Evolutionary conservation across 2,888 invertebrate species (phyloP).

Genomic region (Lasioglossum marginatum): DNA sequence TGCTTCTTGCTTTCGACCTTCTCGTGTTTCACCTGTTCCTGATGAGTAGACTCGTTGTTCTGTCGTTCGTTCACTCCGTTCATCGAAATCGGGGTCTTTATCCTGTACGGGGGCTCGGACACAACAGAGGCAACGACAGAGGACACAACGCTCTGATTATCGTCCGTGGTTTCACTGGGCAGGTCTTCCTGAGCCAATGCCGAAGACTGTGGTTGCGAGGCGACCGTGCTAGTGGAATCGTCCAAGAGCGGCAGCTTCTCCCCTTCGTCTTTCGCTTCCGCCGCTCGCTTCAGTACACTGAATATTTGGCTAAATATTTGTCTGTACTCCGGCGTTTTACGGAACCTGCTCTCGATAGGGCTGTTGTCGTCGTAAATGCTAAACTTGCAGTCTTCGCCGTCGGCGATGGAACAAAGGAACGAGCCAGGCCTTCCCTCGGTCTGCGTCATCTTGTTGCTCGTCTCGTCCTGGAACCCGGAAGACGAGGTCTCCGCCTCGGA

Average conservation of each 20-base stretch:
- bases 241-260: slow-evolving; percentile 91
- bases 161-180: slow-evolving; percentile 89
- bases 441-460: slow-evolving; percentile 91
- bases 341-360: slow-evolving; percentile 92
- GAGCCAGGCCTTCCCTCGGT: slow-evolving; percentile 93
- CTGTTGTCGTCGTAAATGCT: slow-evolving; percentile 92
- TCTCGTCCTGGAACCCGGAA: slow-evolving; percentile 94
- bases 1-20: neutral
- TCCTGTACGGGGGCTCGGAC: slow-evolving; percentile 80
- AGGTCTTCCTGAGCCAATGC: slow-evolving; percentile 87
- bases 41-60: slow-evolving; percentile 15
- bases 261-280: slow-evolving; percentile 92
- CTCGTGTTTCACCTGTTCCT: neutral
- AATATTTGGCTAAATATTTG: slow-evolving; percentile 94
- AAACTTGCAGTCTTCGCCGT: slow-evolving; percentile 94
- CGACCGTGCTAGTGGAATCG: slow-evolving; percentile 85
- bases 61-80: slow-evolving; percentile 27
- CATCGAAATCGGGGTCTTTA: slow-evolving; percentile 30
- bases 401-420: slow-evolving; percentile 93
- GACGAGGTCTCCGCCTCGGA: slow-evolving; percentile 94
- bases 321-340: slow-evolving; percentile 92
- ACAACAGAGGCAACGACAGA: slow-evolving; percentile 88
- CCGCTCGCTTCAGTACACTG: slow-evolving; percentile 92
- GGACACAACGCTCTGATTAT: slow-evolving; percentile 91
- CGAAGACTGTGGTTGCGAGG: slow-evolving; percentile 87